Evolutionary conservation across 2,797 vertebrate genomes (phyloP).

Genomic region (Brotula barbata): DNA sequence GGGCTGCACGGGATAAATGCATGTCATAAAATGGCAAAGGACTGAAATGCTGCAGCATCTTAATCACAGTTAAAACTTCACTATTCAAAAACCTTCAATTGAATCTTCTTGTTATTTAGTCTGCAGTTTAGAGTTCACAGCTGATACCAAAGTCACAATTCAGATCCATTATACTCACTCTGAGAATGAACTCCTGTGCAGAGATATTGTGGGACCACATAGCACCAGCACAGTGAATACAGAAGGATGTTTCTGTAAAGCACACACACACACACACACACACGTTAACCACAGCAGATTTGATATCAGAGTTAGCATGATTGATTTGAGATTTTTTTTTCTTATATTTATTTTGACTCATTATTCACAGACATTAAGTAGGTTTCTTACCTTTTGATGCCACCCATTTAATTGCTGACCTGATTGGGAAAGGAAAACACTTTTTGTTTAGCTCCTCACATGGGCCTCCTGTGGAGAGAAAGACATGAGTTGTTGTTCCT

Average conservation of each 20-base stretch:
- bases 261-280: no score
- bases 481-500: conserved; percentile 20
- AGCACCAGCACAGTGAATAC: conserved; percentile 58
- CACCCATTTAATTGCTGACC: conserved; percentile 54
- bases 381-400: conserved; percentile 61
- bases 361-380: neutral
- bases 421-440: neutral
- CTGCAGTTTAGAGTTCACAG: neutral
- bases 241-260: conserved; percentile 63
- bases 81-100: no score
- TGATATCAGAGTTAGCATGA: no score
- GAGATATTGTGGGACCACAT: conserved; percentile 61
- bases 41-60: no score
- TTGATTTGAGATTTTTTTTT: no score
- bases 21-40: conserved; percentile 30
- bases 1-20: neutral
- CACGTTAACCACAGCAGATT: no score
- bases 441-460: conserved; percentile 26
- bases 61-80: no score
- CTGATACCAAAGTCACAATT: neutral
- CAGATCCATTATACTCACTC: conserved; percentile 55
- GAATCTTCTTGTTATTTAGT: neutral
- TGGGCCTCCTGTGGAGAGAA: conserved; percentile 20
- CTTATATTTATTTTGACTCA: conserved; percentile 3
- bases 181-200: conserved; percentile 71